phyloP scores from a whole-genome alignment of 2,888 invertebrate genomes.

The Eucera pruinosa region DNA sequence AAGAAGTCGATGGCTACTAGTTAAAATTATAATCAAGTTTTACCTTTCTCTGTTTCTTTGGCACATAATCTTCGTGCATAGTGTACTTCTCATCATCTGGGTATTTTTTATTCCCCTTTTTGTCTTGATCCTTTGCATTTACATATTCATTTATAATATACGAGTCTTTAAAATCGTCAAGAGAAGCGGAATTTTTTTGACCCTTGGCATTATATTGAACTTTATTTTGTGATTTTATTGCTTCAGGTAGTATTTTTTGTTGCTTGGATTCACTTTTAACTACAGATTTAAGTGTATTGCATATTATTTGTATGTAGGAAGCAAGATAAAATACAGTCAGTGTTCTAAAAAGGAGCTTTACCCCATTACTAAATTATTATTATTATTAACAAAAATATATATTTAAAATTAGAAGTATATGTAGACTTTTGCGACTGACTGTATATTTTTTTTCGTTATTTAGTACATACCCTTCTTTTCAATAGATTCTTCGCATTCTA shows the following conservation, averaged over 20 bases:
- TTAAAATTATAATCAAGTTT: background rate
- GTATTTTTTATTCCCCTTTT: background rate
- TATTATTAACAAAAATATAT: too few species aligned
- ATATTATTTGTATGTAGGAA: too few species aligned
- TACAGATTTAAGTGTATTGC: background rate
- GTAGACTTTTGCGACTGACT: too few species aligned
- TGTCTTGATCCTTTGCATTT: background rate
- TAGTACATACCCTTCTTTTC: slow-evolving; percentile 11
- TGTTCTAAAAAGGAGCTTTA: too few species aligned
- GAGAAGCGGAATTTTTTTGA: background rate
- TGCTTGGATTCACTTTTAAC: slow-evolving; percentile 5
- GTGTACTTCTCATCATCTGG: slow-evolving; percentile 7
- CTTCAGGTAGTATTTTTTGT: background rate
- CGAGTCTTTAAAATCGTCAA: background rate
- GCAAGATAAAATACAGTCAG: too few species aligned
- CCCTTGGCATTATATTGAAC: background rate
- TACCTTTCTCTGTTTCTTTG: slow-evolving; percentile 42
- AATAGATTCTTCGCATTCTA: slow-evolving; percentile 63
- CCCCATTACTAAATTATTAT: too few species aligned
- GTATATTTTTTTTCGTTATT: too few species aligned
- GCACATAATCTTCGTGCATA: slow-evolving; percentile 15
- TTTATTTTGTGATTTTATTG: slow-evolving; percentile 3
- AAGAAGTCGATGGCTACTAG: background rate
- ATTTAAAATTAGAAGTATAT: too few species aligned
- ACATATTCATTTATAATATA: background rate